Conservation (phyloP, 2,113 vertebrate species). For the Apodemus speciosus region DNA sequence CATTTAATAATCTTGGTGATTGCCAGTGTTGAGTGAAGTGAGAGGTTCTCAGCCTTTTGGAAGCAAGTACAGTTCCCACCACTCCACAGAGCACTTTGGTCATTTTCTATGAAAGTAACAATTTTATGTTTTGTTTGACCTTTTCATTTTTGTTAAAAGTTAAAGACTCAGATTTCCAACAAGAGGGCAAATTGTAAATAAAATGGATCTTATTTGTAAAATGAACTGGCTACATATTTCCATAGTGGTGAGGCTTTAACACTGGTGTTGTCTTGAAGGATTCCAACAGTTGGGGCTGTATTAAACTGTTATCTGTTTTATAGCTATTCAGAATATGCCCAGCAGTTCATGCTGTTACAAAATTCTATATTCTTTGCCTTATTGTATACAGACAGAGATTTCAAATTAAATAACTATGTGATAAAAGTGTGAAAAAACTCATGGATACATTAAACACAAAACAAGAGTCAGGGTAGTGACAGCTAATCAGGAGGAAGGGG, state of each 20-base stretch:
- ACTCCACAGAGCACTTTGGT: not conserved
- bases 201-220: not conserved
- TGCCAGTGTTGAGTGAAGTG: not conserved
- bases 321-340: not conserved
- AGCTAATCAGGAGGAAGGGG: not conserved
- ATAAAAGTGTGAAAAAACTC: not conserved
- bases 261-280: not conserved
- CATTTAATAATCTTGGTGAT: not conserved
- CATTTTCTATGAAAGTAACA: not conserved
- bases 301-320: not conserved
- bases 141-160: conserved; percentile 3
- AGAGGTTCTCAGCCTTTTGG: accelerated
- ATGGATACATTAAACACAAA: not conserved
- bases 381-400: not conserved
- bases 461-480: not conserved
- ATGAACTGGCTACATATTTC: not conserved
- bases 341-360: not conserved
- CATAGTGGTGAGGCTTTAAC: not conserved
- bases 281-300: not conserved
- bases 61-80: not conserved
- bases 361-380: not conserved
- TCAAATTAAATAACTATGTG: not conserved
- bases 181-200: not conserved
- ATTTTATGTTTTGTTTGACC: not conserved
- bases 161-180: not conserved